phyloP scores from a whole-genome alignment of 2,797 vertebrate species.

The Lagocephalus sceleratus region DNA sequence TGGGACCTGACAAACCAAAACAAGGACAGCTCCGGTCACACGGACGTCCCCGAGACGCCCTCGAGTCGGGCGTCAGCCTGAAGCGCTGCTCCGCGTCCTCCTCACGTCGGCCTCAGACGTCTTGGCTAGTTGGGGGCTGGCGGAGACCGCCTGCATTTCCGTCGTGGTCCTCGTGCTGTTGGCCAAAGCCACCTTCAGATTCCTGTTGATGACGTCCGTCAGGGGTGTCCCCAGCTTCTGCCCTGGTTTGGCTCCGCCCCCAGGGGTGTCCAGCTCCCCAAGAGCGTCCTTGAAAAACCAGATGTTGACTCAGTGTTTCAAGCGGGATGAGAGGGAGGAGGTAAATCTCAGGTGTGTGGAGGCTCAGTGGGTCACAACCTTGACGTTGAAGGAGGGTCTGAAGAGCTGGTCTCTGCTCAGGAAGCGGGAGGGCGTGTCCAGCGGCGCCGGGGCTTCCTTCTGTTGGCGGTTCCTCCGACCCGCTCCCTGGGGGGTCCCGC shows the following conservation, averaged over 20 bases:
- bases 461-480: conserved; percentile 53
- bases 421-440: conserved; percentile 95
- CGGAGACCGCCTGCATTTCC: conserved; percentile 74
- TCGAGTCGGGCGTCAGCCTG: too few species aligned
- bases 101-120: conserved; percentile 71
- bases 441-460: conserved; percentile 81
- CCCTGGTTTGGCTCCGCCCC: conserved; percentile 64
- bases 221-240: conserved; percentile 84
- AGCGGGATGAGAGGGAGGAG: background rate
- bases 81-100: too few species aligned
- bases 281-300: conserved; percentile 79
- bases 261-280: conserved; percentile 86
- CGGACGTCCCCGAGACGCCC: too few species aligned
- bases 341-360: background rate
- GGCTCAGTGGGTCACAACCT: conserved; percentile 50
- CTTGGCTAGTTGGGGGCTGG: conserved; percentile 82
- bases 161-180: conserved; percentile 77
- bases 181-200: conserved; percentile 86
- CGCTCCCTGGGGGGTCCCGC: conserved; percentile 42
- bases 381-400: conserved; percentile 90
- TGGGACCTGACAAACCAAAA: conserved; percentile 30
- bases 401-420: conserved; percentile 91
- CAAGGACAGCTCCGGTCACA: background rate
- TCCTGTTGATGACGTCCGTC: conserved; percentile 87
- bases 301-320: background rate